Evolutionary conservation across 2,888 invertebrate genomes (phyloP), one percentile per base, ranked within the genome.

Genomic region (Blastobasis lacticolella): DNA sequence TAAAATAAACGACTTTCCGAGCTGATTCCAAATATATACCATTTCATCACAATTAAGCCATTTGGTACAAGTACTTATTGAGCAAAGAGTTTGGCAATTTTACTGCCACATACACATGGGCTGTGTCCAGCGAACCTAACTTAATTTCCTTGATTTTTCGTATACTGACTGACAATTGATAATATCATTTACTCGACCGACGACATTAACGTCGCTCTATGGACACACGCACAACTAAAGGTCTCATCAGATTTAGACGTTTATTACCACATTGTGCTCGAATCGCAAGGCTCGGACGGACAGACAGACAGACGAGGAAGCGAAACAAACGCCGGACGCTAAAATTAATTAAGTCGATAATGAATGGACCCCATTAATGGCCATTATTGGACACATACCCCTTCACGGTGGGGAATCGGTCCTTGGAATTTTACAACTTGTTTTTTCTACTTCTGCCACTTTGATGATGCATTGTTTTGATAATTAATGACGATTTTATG

Each of bases 291-390:
- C 23, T 23, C 71, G 64, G 64, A 65, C 56, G 51, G 56, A 50
- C 60, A 52, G 52, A 55, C 60, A 58, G 57, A 56, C 63, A 61
- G 65, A 81, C 75, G 61, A 78, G 87, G 87, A 87, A 87, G 79
- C 73, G 61, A 73, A 74, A 87, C 87, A 87, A 87, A 86, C 76
- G 74, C 75, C 86, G 86, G 87, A 87, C 72, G 76, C 72, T 58
- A 65, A 78, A 80, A 83, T 80, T 82, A 81, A 83, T 80, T 78
- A 76, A 76, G 69, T 69, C 76, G 75, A 80, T 79, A 75, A 78
- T 79, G 71, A 74, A 70, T 66, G 57, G 65, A 63, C 57, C 57
- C 62, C 61, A 63, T 62, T 68, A 63, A 60, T 56, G 53, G 59
- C 59, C 60, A 54, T 56, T 23, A 59, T 56, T 52, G 57, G 54